Evolutionary conservation across 1,140 invertebrate species (phyloP), one percentile per base, ranked within the genome.

Genomic region (Centruroides sculpturatus): DNA sequence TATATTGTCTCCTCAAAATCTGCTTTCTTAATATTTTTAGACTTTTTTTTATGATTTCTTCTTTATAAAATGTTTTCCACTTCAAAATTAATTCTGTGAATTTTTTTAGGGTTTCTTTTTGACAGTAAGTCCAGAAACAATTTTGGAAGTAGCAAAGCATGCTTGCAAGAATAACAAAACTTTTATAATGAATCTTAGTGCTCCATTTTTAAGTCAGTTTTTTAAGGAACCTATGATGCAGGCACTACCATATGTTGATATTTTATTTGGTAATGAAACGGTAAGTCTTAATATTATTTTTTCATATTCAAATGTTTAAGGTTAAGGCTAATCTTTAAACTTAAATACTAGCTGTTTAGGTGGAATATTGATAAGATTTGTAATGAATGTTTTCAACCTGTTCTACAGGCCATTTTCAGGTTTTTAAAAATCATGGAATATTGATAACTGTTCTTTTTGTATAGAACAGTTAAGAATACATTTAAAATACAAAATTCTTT

Each of bases 111-210:
- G 93, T 60, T 99, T 95, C 77, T 97, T 98, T 72, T 76, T 98
- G 57, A 97, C 94, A 49, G 94, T 98, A 3, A 94, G 86, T 71
- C 87, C 89, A 10, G 82, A 86, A 62, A 85, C 89, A 6, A 90
- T 97, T 64, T 75, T 92, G 73, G 78, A 82, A 68, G 78, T 98
- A 13, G 93, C 89, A 0, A 78, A 84, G 67, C 83, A 89, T 72
- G 83, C 89, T 56, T 76, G 80, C 64, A 74, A 79, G 53, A 78
- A 84, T 10, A 80, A 88, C 55, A 88, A 89, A 71, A 74, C 81
- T 9, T 94, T 98, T 70, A 77, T 83, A 58, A 90, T 98, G 84
- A 99, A 99, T 77, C 77, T 99, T 50, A 94, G 91, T 71, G 97
- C 97, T 60, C 91, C 94, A 35, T 99, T 98, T 77, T 81, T 99